A percentile compares a stretch with the other conserved stretches of the same genome.
These are phyloP conservation scores for Ricordea florida DNA, from an alignment of 92 coral and sea anemone genomes.

Conservation along the genomic window DNA sequence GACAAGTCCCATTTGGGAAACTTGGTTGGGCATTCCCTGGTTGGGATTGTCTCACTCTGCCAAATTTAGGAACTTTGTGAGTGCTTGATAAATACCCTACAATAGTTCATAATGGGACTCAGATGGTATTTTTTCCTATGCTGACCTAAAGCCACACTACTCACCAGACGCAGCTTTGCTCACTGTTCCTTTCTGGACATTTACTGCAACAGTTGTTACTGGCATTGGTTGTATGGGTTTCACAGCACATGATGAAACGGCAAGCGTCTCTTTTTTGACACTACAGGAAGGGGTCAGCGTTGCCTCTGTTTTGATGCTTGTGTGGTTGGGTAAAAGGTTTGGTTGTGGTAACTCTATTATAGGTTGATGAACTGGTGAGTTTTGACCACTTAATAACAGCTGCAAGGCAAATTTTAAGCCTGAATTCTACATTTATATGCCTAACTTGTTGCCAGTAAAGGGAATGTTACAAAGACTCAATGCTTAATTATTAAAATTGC, in stretches of 20 bases:
- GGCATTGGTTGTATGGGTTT: conserved; percentile 69
- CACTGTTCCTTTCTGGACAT: conserved; percentile 19
- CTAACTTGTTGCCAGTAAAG: neutral
- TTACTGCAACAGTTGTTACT: conserved; percentile 26
- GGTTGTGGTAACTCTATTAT: conserved; percentile 29
- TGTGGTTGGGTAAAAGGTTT: conserved; percentile 16
- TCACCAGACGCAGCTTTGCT: conserved; percentile 36
- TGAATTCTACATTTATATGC: neutral
- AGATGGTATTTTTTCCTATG: no score
- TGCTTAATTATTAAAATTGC: no score
- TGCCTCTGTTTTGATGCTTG: conserved; percentile 58
- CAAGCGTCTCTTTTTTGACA: conserved; percentile 68
- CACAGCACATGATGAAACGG: conserved; percentile 65
- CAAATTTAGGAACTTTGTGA: no score
- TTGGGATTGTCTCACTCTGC: no score
- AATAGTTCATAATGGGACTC: no score
- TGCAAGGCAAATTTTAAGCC: neutral
- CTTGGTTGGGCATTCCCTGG: no score
- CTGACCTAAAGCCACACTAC: neutral
- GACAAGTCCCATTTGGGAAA: no score
- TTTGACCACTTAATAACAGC: conserved; percentile 72
- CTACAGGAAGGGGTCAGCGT: conserved; percentile 62
- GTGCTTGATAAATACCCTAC: no score
- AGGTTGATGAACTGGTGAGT: conserved; percentile 74
- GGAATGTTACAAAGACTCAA: no score